These are phyloP conservation scores for Perizoma affinitatum DNA, from an alignment of 2,888 invertebrate species.

Conservation along the genomic window DNA sequence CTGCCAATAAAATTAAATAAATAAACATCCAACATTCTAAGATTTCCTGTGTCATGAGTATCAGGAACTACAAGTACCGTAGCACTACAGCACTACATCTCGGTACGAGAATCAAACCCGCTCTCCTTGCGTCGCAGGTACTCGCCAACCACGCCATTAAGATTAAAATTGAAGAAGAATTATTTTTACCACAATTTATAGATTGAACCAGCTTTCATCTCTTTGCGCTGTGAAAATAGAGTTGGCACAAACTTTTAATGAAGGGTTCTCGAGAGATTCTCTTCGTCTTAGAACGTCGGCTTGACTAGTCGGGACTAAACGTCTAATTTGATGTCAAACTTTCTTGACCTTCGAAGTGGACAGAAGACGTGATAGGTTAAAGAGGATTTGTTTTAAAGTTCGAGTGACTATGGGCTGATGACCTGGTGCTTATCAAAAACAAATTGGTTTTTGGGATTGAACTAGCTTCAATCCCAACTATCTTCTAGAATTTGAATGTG, in stretches of 20 bases:
- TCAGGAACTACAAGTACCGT: no score
- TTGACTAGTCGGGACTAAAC: slow-evolving; percentile 14
- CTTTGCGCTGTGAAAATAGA: slow-evolving; percentile 8
- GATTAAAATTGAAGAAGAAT: no score
- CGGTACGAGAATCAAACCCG: no score
- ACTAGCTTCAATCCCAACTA: no score
- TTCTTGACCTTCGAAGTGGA: slow-evolving; percentile 16
- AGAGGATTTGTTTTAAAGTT: slow-evolving; percentile 2
- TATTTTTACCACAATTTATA: neutral
- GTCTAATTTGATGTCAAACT: slow-evolving; percentile 21
- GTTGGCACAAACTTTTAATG: slow-evolving; percentile 29
- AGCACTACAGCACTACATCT: no score
- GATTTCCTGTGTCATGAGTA: no score
- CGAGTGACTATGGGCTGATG: neutral
- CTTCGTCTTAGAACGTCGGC: slow-evolving; percentile 18
- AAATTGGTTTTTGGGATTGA: no score
- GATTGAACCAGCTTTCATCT: slow-evolving; percentile 4
- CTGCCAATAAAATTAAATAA: no score
- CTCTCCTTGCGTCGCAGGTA: no score
- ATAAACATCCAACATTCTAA: no score
- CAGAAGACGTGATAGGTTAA: slow-evolving; percentile 1
- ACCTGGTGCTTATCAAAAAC: neutral
- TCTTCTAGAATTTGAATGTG: no score
- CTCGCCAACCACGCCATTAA: no score
- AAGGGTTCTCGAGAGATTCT: slow-evolving; percentile 24